These are phyloP conservation scores for Anabacerthia variegaticeps DNA, from an alignment of 2,797 vertebrate species.

Conservation along the genomic window DNA sequence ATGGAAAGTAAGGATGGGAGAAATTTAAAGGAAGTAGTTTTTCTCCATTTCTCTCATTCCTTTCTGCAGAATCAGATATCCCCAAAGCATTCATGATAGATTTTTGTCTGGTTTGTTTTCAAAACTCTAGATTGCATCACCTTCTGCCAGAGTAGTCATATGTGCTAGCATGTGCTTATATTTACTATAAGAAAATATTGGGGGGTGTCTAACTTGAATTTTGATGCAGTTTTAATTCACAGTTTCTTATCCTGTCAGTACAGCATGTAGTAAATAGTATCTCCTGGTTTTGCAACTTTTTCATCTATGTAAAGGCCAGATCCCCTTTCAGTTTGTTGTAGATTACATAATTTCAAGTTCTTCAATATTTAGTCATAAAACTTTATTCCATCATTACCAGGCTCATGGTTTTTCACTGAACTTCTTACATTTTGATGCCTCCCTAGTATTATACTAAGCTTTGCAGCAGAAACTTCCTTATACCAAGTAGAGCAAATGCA, in stretches of 20 bases:
- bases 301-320: background rate
- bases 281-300: background rate
- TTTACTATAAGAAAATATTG: background rate
- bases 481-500: background rate
- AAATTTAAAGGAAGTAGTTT: background rate
- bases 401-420: background rate
- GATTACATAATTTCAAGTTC: background rate
- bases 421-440: background rate
- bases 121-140: background rate
- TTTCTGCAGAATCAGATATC: background rate
- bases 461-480: background rate
- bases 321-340: background rate
- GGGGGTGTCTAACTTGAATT: background rate
- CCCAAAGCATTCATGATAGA: background rate
- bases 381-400: background rate
- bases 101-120: background rate
- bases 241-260: background rate
- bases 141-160: background rate
- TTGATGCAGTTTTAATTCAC: background rate
- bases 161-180: background rate
- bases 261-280: background rate
- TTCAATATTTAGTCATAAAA: background rate
- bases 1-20: background rate
- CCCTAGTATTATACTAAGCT: background rate
- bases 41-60: background rate